A percentile compares a stretch with the other conserved stretches of the same genome.
Conservation (phyloP, 2,888 invertebrate genomes). For the Danaus chrysippus region DNA sequence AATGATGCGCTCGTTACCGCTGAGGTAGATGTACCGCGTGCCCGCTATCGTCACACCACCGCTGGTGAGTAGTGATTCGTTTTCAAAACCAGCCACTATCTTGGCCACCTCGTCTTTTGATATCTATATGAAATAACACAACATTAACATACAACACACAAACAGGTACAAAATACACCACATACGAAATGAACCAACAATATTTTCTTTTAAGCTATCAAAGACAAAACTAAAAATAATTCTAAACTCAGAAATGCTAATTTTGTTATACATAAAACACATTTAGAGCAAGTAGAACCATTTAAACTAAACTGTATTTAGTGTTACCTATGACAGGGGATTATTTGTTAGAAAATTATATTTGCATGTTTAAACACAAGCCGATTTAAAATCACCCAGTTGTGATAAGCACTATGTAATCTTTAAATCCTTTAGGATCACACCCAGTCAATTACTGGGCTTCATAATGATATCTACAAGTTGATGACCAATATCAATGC, state of each 20-base stretch:
- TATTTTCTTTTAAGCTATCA: no score
- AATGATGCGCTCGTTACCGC: constrained; percentile 95
- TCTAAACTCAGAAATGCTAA: no score
- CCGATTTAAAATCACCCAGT: background rate
- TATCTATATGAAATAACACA: constrained; percentile 80
- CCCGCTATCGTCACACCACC: constrained; percentile 95
- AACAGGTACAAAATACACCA: background rate
- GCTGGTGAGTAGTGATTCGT: constrained; percentile 93
- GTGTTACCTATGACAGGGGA: background rate
- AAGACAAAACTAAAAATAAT: no score
- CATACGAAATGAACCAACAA: no score
- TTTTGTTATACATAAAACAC: background rate
- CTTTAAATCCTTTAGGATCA: background rate
- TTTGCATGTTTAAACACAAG: constrained; percentile 5
- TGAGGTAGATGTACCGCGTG: constrained; percentile 96
- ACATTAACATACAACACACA: background rate
- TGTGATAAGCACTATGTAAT: background rate
- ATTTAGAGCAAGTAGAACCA: background rate
- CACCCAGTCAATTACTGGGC: background rate
- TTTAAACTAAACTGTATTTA: background rate
- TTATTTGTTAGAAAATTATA: background rate
- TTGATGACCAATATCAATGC: background rate
- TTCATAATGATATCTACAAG: background rate
- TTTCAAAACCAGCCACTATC: constrained; percentile 93
- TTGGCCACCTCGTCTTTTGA: constrained; percentile 94